Conservation (phyloP, 2,888 invertebrate genomes). For the Pristionchus exspectatus region DNA sequence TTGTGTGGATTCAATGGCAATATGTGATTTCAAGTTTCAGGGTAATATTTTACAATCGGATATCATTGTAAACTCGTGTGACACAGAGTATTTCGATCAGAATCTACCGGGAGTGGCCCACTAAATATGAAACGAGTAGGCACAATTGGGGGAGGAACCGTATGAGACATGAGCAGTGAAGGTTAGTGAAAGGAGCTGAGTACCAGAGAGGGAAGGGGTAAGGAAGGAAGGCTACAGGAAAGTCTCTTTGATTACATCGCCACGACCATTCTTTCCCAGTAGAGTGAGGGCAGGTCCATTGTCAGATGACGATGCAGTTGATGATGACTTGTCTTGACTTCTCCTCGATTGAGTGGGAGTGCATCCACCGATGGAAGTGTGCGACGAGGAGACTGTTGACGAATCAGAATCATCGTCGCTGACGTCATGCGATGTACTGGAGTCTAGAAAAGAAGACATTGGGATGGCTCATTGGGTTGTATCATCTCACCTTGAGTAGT, state of each 20-base stretch:
- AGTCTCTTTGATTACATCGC: constrained; percentile 46
- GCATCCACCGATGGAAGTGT: constrained; percentile 31
- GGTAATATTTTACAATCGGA: constrained; percentile 32
- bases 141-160: neutral
- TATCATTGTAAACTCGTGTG: constrained; percentile 6
- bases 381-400: neutral
- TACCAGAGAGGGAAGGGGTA: neutral
- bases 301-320: neutral
- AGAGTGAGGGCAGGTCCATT: constrained; percentile 49
- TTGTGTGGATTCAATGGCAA: neutral
- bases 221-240: constrained; percentile 27
- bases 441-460: neutral
- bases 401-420: constrained; percentile 15
- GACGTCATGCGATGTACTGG: neutral
- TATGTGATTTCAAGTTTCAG: neutral
- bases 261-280: neutral
- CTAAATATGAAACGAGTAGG: neutral
- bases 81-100: neutral
- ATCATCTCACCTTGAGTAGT: neutral
- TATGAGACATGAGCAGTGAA: neutral
- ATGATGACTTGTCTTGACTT: neutral
- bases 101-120: neutral
- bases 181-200: neutral
- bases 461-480: neutral
- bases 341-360: neutral